phyloP scores from a whole-genome alignment of 1,140 invertebrate genomes.

The Oryctes rhinoceros region DNA sequence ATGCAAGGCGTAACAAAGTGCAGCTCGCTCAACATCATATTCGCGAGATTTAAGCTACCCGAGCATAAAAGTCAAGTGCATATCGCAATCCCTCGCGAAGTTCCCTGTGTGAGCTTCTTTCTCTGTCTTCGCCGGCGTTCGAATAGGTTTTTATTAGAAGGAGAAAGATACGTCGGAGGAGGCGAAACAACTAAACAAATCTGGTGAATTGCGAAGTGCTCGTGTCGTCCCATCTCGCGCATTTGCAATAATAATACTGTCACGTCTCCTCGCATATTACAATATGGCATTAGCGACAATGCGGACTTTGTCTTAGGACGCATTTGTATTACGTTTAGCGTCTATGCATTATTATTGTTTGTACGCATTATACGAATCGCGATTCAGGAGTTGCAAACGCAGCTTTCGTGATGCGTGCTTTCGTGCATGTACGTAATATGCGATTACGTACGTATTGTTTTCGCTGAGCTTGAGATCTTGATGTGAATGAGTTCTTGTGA shows the following conservation, averaged over 20 bases:
- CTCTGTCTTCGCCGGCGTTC: not conserved
- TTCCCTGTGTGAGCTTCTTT: not conserved
- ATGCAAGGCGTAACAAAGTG: slow-evolving; percentile 3
- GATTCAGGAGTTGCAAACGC: not conserved
- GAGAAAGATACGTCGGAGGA: too few relatives aligned
- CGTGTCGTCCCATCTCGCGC: not conserved
- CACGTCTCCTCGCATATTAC: not conserved
- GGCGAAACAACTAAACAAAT: not conserved
- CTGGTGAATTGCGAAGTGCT: not conserved
- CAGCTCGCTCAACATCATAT: not conserved
- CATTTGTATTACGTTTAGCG: not conserved
- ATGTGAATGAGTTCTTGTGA: not conserved
- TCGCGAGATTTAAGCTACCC: not conserved
- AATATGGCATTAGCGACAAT: not conserved
- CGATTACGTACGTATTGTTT: not conserved
- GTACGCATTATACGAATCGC: not conserved
- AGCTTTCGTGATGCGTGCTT: not conserved
- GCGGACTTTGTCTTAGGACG: not conserved
- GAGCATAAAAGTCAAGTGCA: slow-evolving; percentile 9
- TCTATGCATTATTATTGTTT: not conserved
- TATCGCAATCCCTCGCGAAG: not conserved
- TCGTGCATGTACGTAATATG: not conserved
- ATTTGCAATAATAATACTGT: not conserved
- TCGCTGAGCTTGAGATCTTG: not conserved
- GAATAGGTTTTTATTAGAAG: too few relatives aligned